Evolutionary conservation across 2,113 vertebrate genomes (phyloP).

Genomic region (Panurus biarmicus): DNA sequence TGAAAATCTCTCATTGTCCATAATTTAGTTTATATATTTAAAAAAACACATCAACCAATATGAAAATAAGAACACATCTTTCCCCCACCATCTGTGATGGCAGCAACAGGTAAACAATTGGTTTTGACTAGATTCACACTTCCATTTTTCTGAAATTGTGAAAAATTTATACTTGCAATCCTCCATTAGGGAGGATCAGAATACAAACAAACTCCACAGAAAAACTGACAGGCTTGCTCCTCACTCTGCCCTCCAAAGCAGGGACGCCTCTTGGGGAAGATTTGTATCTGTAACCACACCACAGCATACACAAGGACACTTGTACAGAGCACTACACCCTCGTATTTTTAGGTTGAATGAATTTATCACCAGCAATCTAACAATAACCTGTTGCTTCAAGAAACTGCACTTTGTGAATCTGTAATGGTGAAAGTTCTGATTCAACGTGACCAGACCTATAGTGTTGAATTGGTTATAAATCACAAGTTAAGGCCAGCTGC

Average conservation of each 20-base stretch:
- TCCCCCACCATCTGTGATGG: neutral
- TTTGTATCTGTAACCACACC: neutral
- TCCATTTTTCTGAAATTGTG: neutral
- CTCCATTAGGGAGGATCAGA: neutral
- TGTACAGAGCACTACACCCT: neutral
- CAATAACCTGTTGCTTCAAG: neutral
- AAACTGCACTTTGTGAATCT: neutral
- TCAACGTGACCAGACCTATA: neutral
- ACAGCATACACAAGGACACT: neutral
- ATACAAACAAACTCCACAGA: neutral
- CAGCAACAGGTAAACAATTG: neutral
- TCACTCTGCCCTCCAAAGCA: neutral
- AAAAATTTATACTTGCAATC: neutral
- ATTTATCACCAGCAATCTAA: neutral
- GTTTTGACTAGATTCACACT: neutral
- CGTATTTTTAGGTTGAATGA: neutral
- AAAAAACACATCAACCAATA: neutral
- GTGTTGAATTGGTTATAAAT: neutral
- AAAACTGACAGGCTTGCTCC: neutral
- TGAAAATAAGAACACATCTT: neutral
- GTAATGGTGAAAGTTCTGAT: neutral
- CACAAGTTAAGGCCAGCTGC: neutral
- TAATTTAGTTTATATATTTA: neutral
- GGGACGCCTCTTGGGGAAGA: neutral
- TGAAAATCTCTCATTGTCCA: neutral